Conservation (phyloP, 2,113 vertebrate species). For the Esox niger region DNA sequence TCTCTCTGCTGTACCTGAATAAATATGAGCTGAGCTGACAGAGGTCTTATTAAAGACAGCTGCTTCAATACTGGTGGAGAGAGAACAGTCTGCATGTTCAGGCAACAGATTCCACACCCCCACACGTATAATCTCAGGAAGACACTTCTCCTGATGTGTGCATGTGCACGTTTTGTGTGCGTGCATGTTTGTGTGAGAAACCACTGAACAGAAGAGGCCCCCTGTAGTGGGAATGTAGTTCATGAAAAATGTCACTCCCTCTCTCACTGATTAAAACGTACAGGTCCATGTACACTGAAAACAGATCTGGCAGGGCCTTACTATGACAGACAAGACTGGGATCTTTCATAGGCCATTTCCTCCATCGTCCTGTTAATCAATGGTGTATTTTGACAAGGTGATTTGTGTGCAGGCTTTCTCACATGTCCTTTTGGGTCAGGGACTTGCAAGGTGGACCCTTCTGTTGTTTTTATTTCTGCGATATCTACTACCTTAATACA, state of each 20-base stretch:
- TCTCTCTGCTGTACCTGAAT: slow-evolving; percentile 70
- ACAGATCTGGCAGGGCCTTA: no score
- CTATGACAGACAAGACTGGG: no score
- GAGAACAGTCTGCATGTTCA: slow-evolving; percentile 50
- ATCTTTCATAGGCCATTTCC: no score
- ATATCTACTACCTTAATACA: no score
- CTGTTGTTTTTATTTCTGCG: no score
- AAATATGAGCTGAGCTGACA: slow-evolving; percentile 66
- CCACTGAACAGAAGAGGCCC: slow-evolving; percentile 35
- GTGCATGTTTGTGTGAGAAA: slow-evolving; percentile 27
- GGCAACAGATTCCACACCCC: slow-evolving; percentile 44
- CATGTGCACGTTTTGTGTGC: slow-evolving; percentile 28
- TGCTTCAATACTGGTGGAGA: slow-evolving; percentile 53
- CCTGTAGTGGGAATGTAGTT: slow-evolving; percentile 36
- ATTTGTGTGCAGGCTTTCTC: no score
- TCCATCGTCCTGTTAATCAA: no score
- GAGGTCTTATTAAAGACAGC: slow-evolving; percentile 77
- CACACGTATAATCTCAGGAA: background rate
- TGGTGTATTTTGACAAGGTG: no score
- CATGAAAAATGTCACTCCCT: slow-evolving; percentile 8
- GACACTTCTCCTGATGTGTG: slow-evolving; percentile 35
- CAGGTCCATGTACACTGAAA: no score
- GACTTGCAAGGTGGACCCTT: no score
- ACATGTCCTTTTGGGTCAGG: no score
- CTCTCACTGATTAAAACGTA: no score